A percentile compares a stretch with the other conserved stretches of the same genome.
Evolutionary conservation across 2,888 invertebrate genomes (phyloP).

Genomic region (Calephelis perditalis): DNA sequence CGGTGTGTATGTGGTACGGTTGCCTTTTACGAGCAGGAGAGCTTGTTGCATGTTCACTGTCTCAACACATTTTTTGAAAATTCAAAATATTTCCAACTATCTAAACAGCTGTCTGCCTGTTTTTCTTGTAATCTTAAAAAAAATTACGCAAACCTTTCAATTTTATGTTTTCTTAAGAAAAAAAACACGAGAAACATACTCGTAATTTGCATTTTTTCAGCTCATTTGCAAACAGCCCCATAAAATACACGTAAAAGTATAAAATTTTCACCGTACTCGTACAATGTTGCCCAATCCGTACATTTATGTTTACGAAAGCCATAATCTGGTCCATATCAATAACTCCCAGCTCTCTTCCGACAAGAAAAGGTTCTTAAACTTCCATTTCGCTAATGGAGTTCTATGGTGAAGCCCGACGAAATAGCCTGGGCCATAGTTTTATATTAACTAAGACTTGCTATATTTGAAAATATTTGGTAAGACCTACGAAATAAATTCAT

Average conservation of each 20-base stretch:
- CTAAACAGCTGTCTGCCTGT: no score
- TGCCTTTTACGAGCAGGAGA: no score
- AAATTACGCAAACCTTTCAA: no score
- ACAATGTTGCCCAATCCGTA: constrained; percentile 9
- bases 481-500: constrained; percentile 8
- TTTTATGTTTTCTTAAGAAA: no score
- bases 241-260: not conserved
- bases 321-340: constrained; percentile 10
- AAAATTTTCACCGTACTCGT: not conserved
- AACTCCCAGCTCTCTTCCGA: constrained; percentile 7
- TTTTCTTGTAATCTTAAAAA: no score
- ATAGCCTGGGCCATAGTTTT: constrained; percentile 5
- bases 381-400: constrained; percentile 18
- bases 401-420: constrained; percentile 8
- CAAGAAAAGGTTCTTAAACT: constrained; percentile 12
- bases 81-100: no score
- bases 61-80: no score
- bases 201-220: no score
- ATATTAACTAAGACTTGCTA: constrained; percentile 3
- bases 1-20: no score
- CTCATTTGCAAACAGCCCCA: no score
- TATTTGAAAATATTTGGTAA: constrained; percentile 7
- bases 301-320: constrained; percentile 5
- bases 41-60: no score
- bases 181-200: no score